Evolutionary conservation across 2,888 invertebrate genomes (phyloP), one percentile per base, ranked within the genome.

Genomic region (Taenaris catops): DNA sequence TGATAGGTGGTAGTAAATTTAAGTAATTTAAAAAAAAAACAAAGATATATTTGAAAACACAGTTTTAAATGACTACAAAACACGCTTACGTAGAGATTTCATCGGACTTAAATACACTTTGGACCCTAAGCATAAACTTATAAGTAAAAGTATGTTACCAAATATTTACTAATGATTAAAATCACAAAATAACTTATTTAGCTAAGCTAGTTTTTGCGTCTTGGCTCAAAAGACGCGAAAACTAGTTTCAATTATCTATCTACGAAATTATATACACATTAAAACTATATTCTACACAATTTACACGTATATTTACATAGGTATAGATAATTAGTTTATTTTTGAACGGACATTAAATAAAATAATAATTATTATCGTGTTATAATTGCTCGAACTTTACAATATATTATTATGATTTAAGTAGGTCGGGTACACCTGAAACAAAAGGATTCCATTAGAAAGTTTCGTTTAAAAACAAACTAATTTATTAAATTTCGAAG

Each of bases 141-240:
- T 11, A n/a, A 21, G 6, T 8, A 31, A 10, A 17, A 25, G 12
- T 27, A 34, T 20, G 8, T 18, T 12, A 10, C 1, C 3, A 12
- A 12, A 7, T 28, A 12, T 2, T 2, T 8, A n/a, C 7, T 31
- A 11, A 11, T 28, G 11, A 9, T 19, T 7, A 10, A 27, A 8
- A 18, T 12, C 5, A 28, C 8, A 20, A 19, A 20, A 8, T 19
- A n/a, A 11, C 25, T 4, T n/a, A 17, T 39, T 28, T 10, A 18
- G 5, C 3, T 27, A 25, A 23, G 28, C 49, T 65, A 72, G 73
- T 65, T 72, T 63, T 71, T 72, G 65, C 70, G 74, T 69, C 74
- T 55, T 46, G 80, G 80, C 80, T 81, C 80, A 78, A 55, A 49
- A 67, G 75, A 75, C 76, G 65, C 69, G 69, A 67, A 63, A 58